These are phyloP conservation scores for Nothobranchius furzeri DNA, from an alignment of 2,113 vertebrate genomes.

Conservation along the genomic window DNA sequence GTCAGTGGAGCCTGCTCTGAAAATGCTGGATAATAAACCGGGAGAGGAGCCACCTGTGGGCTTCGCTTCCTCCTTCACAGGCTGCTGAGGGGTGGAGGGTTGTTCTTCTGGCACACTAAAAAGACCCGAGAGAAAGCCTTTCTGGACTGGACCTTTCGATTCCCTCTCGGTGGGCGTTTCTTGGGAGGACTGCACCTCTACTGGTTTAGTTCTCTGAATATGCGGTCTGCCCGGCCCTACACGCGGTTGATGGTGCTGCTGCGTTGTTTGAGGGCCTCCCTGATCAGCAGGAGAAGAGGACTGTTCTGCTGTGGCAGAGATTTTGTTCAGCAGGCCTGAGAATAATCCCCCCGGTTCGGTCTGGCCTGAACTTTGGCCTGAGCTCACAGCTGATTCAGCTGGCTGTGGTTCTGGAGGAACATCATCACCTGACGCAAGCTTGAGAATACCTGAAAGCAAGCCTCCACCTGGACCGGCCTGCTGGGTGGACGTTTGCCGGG, in stretches of 20 bases:
- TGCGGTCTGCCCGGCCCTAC: conserved; percentile 60
- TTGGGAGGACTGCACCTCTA: conserved; percentile 62
- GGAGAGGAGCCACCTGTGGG: conserved; percentile 43
- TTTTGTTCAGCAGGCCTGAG: conserved; percentile 75
- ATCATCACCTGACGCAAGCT: conserved; percentile 79
- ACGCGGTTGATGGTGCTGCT: conserved; percentile 44
- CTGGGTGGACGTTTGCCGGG: conserved; percentile 46
- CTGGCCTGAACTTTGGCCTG: conserved; percentile 45
- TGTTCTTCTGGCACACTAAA: conserved; percentile 78
- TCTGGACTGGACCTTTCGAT: conserved; percentile 53
- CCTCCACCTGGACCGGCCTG: conserved; percentile 65
- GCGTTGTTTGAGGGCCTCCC: conserved; percentile 22
- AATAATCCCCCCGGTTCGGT: conserved; percentile 75
- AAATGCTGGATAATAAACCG: conserved; percentile 82
- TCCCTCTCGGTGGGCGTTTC: conserved; percentile 61
- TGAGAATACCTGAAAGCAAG: conserved; percentile 79
- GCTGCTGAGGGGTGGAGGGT: conserved; percentile 60
- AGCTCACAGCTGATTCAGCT: conserved; percentile 30
- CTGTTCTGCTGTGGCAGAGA: conserved; percentile 59
- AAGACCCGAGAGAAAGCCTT: conserved; percentile 81
- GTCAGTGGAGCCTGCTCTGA: conserved; percentile 76
- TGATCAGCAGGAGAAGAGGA: conserved; percentile 36
- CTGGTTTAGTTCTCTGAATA: conserved; percentile 70
- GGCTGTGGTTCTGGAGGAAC: conserved; percentile 48
- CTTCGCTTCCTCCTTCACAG: conserved; percentile 58